phyloP scores from a whole-genome alignment of 37 sponge, comb jelly and placozoan species.

The Spongilla lacustris region DNA sequence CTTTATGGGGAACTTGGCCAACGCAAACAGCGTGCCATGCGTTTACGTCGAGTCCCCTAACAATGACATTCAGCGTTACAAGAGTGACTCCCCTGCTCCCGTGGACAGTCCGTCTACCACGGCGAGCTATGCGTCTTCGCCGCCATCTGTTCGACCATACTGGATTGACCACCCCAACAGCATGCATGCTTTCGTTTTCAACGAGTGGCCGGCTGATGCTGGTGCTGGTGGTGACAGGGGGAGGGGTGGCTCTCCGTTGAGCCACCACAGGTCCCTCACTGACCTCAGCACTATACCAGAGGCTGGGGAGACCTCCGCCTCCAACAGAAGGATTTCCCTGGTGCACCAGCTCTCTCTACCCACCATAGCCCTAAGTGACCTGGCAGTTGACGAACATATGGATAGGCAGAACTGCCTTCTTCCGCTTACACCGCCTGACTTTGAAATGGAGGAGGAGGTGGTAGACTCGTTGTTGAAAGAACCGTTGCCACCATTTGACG shows the following conservation, averaged over 20 bases:
- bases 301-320: neutral
- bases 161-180: conserved; percentile 54
- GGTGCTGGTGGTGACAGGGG: neutral
- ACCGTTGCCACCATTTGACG: conserved; percentile 40
- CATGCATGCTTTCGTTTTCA: conserved; percentile 50
- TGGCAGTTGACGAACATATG: conserved; percentile 31
- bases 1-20: conserved; percentile 82
- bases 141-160: conserved; percentile 60
- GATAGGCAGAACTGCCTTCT: conserved; percentile 6
- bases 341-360: conserved; percentile 79
- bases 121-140: conserved; percentile 78
- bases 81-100: conserved; percentile 29
- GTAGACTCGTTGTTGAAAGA: conserved; percentile 54
- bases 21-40: conserved; percentile 84
- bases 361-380: conserved; percentile 65
- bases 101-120: conserved; percentile 81
- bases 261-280: conserved; percentile 75
- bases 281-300: conserved; percentile 55
- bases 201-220: conserved; percentile 66
- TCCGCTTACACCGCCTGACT: conserved; percentile 16
- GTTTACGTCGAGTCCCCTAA: conserved; percentile 66
- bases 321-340: conserved; percentile 9
- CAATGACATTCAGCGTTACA: neutral
- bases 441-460: conserved; percentile 61
- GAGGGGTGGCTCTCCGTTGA: conserved; percentile 44